Conservation (phyloP, 2,797 vertebrate genomes). For the Helarctos malayanus region DNA sequence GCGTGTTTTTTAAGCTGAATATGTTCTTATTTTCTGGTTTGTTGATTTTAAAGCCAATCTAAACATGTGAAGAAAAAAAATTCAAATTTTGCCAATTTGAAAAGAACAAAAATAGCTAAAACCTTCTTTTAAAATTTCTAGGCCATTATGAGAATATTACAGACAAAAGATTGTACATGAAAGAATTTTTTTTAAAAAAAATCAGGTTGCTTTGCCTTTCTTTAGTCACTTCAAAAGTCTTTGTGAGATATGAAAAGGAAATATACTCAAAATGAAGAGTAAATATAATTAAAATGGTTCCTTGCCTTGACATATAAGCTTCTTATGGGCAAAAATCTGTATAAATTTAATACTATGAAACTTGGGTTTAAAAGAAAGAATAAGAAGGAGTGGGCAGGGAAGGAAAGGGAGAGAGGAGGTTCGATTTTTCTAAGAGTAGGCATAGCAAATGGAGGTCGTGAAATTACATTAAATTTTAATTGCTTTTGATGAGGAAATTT, state of each 20-base stretch:
- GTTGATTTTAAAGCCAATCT: constrained; percentile 80
- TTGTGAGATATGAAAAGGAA: constrained; percentile 84
- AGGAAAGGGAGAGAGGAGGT: constrained; percentile 53
- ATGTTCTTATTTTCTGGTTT: constrained; percentile 78
- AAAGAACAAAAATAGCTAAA: constrained; percentile 82
- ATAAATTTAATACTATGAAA: constrained; percentile 71
- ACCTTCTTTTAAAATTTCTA: constrained; percentile 78
- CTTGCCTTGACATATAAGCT: constrained; percentile 80
- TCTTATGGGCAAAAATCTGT: constrained; percentile 78
- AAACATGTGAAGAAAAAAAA: constrained; percentile 73
- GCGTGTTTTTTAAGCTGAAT: constrained; percentile 72
- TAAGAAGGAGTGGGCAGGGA: constrained; percentile 68
- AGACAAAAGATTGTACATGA: constrained; percentile 83
- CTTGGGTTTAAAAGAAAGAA: constrained; percentile 69
- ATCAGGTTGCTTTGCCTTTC: constrained; percentile 78
- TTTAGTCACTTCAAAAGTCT: constrained; percentile 82
- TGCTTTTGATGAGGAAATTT: constrained; percentile 66
- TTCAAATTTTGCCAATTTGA: constrained; percentile 82
- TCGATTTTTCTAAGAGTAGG: constrained; percentile 64
- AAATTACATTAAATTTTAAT: constrained; percentile 75
- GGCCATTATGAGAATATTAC: constrained; percentile 81
- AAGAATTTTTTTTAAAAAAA: constrained; percentile 73
- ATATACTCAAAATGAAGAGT: constrained; percentile 82
- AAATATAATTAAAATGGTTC: constrained; percentile 84
- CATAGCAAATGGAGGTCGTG: constrained; percentile 55